Conservation (phyloP, 2,888 invertebrate genomes). For the Limnephilus rhombicus region DNA sequence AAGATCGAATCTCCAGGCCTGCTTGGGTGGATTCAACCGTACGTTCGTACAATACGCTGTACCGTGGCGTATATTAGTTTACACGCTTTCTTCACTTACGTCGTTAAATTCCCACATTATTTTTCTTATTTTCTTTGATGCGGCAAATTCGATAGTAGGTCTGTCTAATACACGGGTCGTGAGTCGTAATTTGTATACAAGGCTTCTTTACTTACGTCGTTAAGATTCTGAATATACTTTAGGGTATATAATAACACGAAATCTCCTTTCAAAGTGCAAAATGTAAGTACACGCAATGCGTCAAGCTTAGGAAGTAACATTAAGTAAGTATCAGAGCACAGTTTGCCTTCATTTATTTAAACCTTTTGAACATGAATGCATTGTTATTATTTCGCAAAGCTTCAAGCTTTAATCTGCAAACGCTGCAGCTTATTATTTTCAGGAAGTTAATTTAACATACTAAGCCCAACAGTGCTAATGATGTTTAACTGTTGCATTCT, state of each 20-base stretch:
- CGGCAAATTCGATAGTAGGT: too few relatives aligned
- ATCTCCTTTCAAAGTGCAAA: neutral
- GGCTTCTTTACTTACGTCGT: too few relatives aligned
- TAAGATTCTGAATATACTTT: too few relatives aligned
- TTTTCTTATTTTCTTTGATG: too few relatives aligned
- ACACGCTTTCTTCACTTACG: too few relatives aligned
- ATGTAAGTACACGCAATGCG: neutral
- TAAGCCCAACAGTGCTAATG: neutral
- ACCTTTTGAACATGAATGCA: neutral
- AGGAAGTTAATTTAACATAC: neutral
- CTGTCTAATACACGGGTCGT: too few relatives aligned
- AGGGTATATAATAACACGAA: neutral
- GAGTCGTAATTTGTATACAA: too few relatives aligned
- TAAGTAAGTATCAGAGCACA: neutral
- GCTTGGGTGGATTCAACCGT: too few relatives aligned
- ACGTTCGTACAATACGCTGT: too few relatives aligned
- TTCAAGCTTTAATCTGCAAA: neutral
- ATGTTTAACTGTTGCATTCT: neutral
- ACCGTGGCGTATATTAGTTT: too few relatives aligned
- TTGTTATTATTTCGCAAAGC: neutral
- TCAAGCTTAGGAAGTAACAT: neutral
- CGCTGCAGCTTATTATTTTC: neutral
- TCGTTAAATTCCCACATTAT: too few relatives aligned
- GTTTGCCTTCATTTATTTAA: neutral
- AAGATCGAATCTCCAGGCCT: too few relatives aligned